These are phyloP conservation scores for Kryptolebias marmoratus DNA, from an alignment of 2,113 vertebrate genomes.

Conservation along the genomic window DNA sequence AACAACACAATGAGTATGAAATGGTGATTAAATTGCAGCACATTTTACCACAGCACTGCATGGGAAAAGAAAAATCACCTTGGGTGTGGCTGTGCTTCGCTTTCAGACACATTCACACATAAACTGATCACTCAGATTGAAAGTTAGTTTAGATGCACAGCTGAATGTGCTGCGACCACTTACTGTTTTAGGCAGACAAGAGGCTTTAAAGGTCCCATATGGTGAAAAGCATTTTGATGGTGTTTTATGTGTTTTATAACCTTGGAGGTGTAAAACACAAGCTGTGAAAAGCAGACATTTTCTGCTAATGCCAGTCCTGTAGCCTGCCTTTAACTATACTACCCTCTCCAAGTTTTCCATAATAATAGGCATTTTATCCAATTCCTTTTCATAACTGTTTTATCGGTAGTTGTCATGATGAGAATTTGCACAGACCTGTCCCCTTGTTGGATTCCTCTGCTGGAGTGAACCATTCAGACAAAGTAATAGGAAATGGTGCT, in stretches of 20 bases:
- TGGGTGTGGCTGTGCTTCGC: neutral
- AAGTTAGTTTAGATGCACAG: neutral
- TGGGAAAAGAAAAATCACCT: neutral
- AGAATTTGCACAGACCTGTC: neutral
- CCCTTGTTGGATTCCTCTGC: neutral
- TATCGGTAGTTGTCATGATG: neutral
- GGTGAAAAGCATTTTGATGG: neutral
- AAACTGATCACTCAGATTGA: neutral
- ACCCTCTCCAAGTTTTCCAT: neutral
- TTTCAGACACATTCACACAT: neutral
- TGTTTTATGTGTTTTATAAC: neutral
- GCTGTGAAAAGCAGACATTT: constrained; percentile 4
- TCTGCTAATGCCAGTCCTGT: neutral
- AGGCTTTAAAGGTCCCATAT: constrained; percentile 3
- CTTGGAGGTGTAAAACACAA: constrained; percentile 8
- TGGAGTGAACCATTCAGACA: neutral
- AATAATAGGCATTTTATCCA: neutral
- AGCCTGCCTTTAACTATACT: neutral
- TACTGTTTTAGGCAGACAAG: neutral
- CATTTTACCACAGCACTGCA: neutral
- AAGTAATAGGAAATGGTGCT: neutral
- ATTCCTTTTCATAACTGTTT: neutral
- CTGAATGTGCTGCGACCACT: neutral
- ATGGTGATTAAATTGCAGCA: neutral
- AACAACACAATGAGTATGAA: neutral